phyloP scores from a whole-genome alignment of 37 sponge, comb jelly and placozoan species.

The Aphrocallistes beatrix region DNA sequence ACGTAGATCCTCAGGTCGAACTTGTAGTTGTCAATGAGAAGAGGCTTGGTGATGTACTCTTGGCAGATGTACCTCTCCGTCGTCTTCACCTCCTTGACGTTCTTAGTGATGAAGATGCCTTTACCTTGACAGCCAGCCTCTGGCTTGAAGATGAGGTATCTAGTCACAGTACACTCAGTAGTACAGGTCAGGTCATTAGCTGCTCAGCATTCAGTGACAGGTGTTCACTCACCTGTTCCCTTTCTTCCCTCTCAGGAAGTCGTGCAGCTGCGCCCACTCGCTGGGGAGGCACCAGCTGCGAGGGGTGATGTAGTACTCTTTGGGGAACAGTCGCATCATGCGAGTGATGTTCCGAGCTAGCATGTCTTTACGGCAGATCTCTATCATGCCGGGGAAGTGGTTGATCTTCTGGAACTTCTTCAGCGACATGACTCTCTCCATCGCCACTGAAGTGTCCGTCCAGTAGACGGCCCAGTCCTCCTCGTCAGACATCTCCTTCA shows the following conservation, averaged over 20 bases:
- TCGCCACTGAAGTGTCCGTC: slow-evolving; percentile 72
- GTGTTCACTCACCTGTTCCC: neutral
- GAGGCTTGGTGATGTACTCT: slow-evolving; percentile 87
- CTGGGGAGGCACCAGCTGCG: slow-evolving; percentile 90
- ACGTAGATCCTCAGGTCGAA: slow-evolving; percentile 95
- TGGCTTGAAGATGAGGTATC: slow-evolving; percentile 73
- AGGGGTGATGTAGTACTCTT: slow-evolving; percentile 86
- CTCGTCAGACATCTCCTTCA: slow-evolving; percentile 63
- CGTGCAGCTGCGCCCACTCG: slow-evolving; percentile 59
- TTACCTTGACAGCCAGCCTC: slow-evolving; percentile 89
- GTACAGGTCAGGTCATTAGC: neutral
- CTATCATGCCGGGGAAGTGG: slow-evolving; percentile 97
- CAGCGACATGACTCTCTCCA: slow-evolving; percentile 74
- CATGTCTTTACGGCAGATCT: slow-evolving; percentile 93
- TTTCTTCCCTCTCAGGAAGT: slow-evolving; percentile 18
- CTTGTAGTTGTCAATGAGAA: slow-evolving; percentile 87
- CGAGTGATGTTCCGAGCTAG: slow-evolving; percentile 90
- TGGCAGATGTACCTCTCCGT: slow-evolving; percentile 84
- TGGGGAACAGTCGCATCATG: slow-evolving; percentile 86
- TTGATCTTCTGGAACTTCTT: slow-evolving; percentile 98
- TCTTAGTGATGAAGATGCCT: slow-evolving; percentile 80
- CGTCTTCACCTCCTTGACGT: slow-evolving; percentile 67
- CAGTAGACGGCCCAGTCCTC: slow-evolving; percentile 83
- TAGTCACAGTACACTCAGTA: neutral
- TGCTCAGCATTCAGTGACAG: neutral